Evolutionary conservation across 2,113 vertebrate genomes (phyloP), one percentile per base, ranked within the genome.

Genomic region (Alligator sinensis): DNA sequence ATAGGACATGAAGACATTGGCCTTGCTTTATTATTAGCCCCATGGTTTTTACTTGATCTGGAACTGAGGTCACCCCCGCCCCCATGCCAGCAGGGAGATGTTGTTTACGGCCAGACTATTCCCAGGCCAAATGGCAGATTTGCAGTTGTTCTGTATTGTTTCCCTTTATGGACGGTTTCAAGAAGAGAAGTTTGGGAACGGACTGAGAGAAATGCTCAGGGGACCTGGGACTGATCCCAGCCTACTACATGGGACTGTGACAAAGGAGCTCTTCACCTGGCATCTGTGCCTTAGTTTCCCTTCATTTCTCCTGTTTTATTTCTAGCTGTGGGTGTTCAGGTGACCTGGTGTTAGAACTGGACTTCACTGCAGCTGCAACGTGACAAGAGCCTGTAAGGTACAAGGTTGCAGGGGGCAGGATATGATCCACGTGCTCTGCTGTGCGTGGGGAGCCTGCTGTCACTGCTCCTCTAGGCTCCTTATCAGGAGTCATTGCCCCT

Each of bases 111-210:
- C 84, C 93, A 91, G 92, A 93, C 86, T 80, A 88, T 95, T 97
- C 96, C 95, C 93, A 95, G 93, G 93, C 87, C 81, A 84, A 0
- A 0, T 77, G 38, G 19, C 84, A 87, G 93, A 92, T 18, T 80
- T 87, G 90, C 77, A 91, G 93, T 78, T 47, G 47, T 47, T 47
- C 88, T 77, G 93, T 18, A 7, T 82, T 13, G 77, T 87, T 96
- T 96, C 96, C 96, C 93, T 93, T 96, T 96, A 96, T 94, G 94
- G 96, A 84, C 87, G 94, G 94, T 85, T 90, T 89, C 74, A 89
- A 74, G 70, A 74, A 59, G 77, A 86, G 86, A 84, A 79, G 28
- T 89, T 61, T 55, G 75, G 6, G 34, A 87, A 64, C 91, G 89
- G 87, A 82, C 4, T 1, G 66, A 78, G 84, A 82, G 25, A 5